These are phyloP conservation scores for Tupiocoris notatus DNA, from an alignment of 2,888 invertebrate genomes.

Conservation along the genomic window DNA sequence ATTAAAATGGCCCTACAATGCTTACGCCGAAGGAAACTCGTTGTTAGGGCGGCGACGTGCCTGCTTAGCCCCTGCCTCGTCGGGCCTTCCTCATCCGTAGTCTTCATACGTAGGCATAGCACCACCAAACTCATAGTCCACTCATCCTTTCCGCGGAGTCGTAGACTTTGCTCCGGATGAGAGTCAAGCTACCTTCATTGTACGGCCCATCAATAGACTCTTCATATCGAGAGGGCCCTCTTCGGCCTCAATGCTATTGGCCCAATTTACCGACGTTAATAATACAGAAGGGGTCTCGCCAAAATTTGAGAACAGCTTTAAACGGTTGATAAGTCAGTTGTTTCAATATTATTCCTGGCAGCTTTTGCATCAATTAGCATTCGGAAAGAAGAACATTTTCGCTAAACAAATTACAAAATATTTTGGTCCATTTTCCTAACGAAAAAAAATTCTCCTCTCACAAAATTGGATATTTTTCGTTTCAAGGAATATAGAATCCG, in stretches of 20 bases:
- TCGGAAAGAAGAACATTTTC: too few relatives aligned
- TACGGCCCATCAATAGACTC: not conserved
- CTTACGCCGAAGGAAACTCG: not conserved
- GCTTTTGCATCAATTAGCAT: too few relatives aligned
- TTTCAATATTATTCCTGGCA: too few relatives aligned
- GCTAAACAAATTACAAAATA: too few relatives aligned
- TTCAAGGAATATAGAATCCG: too few relatives aligned
- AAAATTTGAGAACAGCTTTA: too few relatives aligned
- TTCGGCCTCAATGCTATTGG: not conserved
- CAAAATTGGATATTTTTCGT: too few relatives aligned
- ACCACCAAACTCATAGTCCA: not conserved
- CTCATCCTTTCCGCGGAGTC: not conserved
- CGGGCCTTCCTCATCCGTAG: not conserved
- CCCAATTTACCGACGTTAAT: not conserved
- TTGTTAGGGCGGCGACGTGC: not conserved
- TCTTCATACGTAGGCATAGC: not conserved
- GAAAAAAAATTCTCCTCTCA: too few relatives aligned
- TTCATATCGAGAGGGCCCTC: not conserved
- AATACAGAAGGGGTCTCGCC: too few relatives aligned
- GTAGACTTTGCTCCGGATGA: too few relatives aligned
- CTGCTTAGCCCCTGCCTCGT: not conserved
- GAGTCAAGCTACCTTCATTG: not conserved
- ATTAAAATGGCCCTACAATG: not conserved
- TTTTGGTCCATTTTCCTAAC: too few relatives aligned
- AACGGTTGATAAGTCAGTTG: too few relatives aligned